Evolutionary conservation across 2,888 invertebrate species (phyloP).

Genomic region (Syrphus vitripennis): DNA sequence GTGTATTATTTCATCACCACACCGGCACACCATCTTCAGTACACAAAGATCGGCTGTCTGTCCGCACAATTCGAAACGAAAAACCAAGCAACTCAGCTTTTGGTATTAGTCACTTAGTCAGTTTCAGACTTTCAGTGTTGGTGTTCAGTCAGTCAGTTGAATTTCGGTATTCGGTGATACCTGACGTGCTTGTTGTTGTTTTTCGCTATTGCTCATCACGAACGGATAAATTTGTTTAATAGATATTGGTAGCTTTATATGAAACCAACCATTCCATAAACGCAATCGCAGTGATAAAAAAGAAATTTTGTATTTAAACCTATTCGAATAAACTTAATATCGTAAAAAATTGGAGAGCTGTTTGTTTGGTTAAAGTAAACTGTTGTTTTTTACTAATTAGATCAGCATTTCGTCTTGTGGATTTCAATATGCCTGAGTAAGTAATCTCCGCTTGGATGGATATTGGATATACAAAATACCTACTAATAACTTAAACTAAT

Average conservation of each 20-base stretch:
- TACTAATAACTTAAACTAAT: not conserved
- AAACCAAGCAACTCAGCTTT: too few relatives aligned
- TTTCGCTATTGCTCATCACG: not conserved
- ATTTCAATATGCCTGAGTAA: slow-evolving; percentile 12
- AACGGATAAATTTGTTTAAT: not conserved
- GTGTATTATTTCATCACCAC: too few relatives aligned
- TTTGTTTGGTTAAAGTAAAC: not conserved
- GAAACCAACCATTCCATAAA: slow-evolving; percentile 11
- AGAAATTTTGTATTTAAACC: slow-evolving; percentile 18
- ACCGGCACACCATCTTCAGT: too few relatives aligned
- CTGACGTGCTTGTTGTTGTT: slow-evolving; percentile 2
- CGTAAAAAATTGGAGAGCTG: not conserved
- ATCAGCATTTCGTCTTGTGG: not conserved
- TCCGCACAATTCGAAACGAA: too few relatives aligned
- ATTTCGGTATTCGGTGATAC: slow-evolving; percentile 28
- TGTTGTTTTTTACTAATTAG: slow-evolving; percentile 2
- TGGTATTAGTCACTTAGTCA: too few relatives aligned
- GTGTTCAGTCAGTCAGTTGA: slow-evolving; percentile 11
- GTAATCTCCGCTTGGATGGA: not conserved
- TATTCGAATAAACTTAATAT: not conserved
- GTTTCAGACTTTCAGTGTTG: too few relatives aligned
- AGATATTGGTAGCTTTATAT: not conserved
- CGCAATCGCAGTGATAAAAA: slow-evolving; percentile 8
- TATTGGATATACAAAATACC: not conserved
- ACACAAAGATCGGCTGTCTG: too few relatives aligned